Evolutionary conservation across 2,888 invertebrate species (phyloP), one percentile per base, ranked within the genome.

Genomic region (Himalopsyche japonica): DNA sequence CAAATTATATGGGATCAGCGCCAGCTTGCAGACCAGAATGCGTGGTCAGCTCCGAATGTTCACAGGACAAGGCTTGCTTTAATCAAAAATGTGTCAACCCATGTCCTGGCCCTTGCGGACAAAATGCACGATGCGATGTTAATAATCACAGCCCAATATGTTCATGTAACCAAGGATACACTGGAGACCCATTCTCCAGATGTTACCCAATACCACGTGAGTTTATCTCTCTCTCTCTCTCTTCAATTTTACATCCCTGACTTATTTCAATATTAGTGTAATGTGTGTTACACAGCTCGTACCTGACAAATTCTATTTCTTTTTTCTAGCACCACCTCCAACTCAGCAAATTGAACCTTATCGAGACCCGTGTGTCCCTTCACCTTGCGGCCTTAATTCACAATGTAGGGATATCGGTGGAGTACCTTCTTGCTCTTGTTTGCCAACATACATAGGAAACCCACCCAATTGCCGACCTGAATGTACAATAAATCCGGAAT

Each of bases 401-500:
- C 93, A 95, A 88, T 97, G 97, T 88, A 93, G 94, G 82, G 94
- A 95, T 84, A 93, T 94, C 49, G 94, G 94, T 87, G 94, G 94
- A 84, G 92, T 93, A 82, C 95, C 96, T 18, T 94, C 94, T 86
- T 97, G 97, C 89, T 94, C 95, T 48, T 97, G 97, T 89, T 88
- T 94, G 64, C 89, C 93, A 82, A 94, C 94, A 86, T 96, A 94
- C 89, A 92, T 94, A 85, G 97, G 97, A 83, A 91, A 93, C n/a
- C 96, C 97, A 37, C 96, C 96, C 79, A 94, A 94, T 89, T 97
- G 96, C 88, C 93, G 94, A 88, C 96, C 96, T 4, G 95, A 95
- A 90, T 95, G 95, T 89, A 91, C 94, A 24, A 94, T 94, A 86
- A 95, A 95, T 87, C 90, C 90, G 27, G 94, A 96, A 89, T 96